These are phyloP conservation scores for Watsonalla cultraria DNA, from an alignment of 2,888 invertebrate genomes.

Conservation along the genomic window DNA sequence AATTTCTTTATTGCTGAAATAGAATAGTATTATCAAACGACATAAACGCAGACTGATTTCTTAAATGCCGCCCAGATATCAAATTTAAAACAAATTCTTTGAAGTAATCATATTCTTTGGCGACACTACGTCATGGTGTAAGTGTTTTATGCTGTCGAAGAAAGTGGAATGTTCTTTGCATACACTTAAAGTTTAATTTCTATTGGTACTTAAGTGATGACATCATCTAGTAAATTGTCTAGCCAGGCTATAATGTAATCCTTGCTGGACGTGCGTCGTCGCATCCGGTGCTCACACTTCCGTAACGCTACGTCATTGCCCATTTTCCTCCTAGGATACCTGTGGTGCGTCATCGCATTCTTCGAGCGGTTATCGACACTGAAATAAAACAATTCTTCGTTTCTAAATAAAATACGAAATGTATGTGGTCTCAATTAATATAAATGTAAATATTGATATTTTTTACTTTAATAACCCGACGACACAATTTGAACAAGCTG, in stretches of 20 bases:
- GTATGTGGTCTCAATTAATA: too few species aligned
- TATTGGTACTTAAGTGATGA: not conserved
- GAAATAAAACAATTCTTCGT: too few species aligned
- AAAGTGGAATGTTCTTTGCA: too few species aligned
- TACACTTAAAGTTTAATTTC: too few species aligned
- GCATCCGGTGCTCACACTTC: not conserved
- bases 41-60: not conserved
- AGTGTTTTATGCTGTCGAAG: too few species aligned
- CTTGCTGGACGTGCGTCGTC: not conserved
- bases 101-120: too few species aligned
- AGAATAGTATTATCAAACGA: not conserved
- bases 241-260: not conserved
- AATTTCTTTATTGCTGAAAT: not conserved
- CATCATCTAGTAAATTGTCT: not conserved
- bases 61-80: not conserved
- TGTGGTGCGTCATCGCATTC: not conserved
- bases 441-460: too few species aligned
- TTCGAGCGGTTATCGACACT: not conserved
- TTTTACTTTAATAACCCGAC: too few species aligned
- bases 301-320: not conserved
- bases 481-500: too few species aligned
- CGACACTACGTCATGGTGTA: too few species aligned
- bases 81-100: too few species aligned
- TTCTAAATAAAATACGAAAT: too few species aligned
- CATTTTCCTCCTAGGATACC: not conserved